Evolutionary conservation across 2,797 vertebrate species (phyloP), one percentile per base, ranked within the genome.

Genomic region (Momotus momota): DNA sequence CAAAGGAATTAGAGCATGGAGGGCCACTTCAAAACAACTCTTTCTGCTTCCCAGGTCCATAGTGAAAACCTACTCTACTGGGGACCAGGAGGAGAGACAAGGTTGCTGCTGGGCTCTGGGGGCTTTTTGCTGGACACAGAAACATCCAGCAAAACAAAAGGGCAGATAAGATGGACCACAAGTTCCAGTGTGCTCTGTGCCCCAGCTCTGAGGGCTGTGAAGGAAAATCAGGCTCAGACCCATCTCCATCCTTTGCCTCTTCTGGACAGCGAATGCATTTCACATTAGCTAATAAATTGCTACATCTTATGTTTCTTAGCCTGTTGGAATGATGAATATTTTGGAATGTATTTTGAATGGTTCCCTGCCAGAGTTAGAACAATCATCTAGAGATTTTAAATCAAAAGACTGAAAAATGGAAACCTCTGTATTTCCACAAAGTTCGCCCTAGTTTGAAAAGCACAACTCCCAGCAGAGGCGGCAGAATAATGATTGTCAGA

Each of bases 311-410:
- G 94, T 94, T 93, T 72, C 96, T 93, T 97, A 93, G 97, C 91
- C 95, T 96, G 96, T 84, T 92, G 94, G 91, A 94, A 96, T 94
- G 96, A 97, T 96, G 79, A 95, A 97, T 97, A 97, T 97, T 97
- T 95, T 88, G 89, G 93, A 97, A 94, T 85, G 61, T 97, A 93
- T 97, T 97, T 97, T 97, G 94, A 86, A 95, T 98, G 97, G 96
- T 97, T 88, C 80, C 82, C 78, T 94, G 98, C 95, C 98, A 98
- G 95, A 95, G 91, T 43, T 7, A 8, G 48, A 98, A 97, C 93
- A 94, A 95, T 91, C 93, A 94, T 77, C 93, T 87, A 89, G 88
- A 98, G 96, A 96, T 94, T 96, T 96, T 84, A 96, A 95, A 97
- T 95, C 87, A 95, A 96, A 96, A 93, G 83, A 75, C 94, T 96